phyloP scores from a whole-genome alignment of 1,140 invertebrate species.

The Drosophila pruinosa region DNA sequence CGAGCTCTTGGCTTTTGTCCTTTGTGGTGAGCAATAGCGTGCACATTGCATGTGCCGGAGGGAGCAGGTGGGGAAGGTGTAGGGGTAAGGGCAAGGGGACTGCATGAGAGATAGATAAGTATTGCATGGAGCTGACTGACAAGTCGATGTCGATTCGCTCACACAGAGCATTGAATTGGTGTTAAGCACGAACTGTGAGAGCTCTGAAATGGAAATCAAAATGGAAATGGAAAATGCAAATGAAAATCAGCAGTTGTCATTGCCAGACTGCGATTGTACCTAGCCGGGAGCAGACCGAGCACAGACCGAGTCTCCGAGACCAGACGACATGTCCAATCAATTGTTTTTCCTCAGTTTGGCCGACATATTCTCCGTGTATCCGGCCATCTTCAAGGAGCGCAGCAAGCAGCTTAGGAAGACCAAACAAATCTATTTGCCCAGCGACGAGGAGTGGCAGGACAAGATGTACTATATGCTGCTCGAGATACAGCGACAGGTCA shows the following conservation, averaged over 20 bases:
- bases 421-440: constrained; percentile 85
- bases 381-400: constrained; percentile 76
- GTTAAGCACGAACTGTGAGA: constrained; percentile 77
- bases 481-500: constrained; percentile 85
- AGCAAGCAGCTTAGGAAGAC: constrained; percentile 58
- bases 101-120: constrained; percentile 60
- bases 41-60: constrained; percentile 53
- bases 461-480: constrained; percentile 90
- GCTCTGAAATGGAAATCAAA: constrained; percentile 42
- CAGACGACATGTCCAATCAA: constrained; percentile 67
- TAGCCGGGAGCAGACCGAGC: not conserved
- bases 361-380: constrained; percentile 82
- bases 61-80: not conserved
- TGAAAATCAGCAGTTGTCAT: constrained; percentile 77
- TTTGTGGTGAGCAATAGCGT: constrained; percentile 71
- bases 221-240: constrained; percentile 63
- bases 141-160: constrained; percentile 59
- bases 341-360: constrained; percentile 80
- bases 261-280: constrained; percentile 16
- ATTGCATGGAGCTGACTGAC: constrained; percentile 58
- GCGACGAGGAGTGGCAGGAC: constrained; percentile 88
- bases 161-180: constrained; percentile 73
- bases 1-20: constrained; percentile 55
- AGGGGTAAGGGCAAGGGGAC: not conserved
- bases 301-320: constrained; percentile 1